Evolutionary conservation across 2,113 vertebrate genomes (phyloP).

Genomic region (Phrynosoma platyrhinos): DNA sequence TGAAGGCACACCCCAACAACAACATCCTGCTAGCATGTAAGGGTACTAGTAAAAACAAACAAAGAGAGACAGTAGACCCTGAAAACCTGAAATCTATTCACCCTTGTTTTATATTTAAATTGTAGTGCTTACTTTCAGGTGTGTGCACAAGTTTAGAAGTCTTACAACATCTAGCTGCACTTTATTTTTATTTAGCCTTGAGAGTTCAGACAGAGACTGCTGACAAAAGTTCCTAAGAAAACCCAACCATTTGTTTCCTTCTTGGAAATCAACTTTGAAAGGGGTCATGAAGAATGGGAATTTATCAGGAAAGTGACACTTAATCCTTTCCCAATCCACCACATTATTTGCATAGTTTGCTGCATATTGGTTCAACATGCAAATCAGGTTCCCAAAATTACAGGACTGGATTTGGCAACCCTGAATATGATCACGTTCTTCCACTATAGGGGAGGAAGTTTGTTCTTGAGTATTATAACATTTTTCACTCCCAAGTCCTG

Average conservation of each 20-base stretch:
- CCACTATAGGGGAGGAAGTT: not conserved
- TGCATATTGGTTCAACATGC: not conserved
- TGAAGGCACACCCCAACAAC: no score
- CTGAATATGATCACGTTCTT: not conserved
- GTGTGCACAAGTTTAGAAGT: not conserved
- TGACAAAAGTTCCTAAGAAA: not conserved
- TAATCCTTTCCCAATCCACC: not conserved
- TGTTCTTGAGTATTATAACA: not conserved
- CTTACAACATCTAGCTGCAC: not conserved
- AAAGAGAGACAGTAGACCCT: no score
- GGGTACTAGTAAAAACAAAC: no score
- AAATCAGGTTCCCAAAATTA: not conserved
- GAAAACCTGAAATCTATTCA: no score
- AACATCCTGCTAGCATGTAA: no score
- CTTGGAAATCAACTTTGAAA: not conserved
- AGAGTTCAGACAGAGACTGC: not conserved
- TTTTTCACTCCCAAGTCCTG: not conserved
- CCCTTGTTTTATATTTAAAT: no score
- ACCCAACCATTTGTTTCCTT: not conserved
- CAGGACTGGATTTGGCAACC: not conserved
- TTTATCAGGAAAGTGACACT: not conserved
- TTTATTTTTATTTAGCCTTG: not conserved
- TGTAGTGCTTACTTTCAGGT: not conserved
- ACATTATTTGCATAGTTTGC: not conserved
- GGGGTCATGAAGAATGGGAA: not conserved